Evolutionary conservation across 2,113 vertebrate species (phyloP), one percentile per base, ranked within the genome.

Genomic region (Mesitornis unicolor): DNA sequence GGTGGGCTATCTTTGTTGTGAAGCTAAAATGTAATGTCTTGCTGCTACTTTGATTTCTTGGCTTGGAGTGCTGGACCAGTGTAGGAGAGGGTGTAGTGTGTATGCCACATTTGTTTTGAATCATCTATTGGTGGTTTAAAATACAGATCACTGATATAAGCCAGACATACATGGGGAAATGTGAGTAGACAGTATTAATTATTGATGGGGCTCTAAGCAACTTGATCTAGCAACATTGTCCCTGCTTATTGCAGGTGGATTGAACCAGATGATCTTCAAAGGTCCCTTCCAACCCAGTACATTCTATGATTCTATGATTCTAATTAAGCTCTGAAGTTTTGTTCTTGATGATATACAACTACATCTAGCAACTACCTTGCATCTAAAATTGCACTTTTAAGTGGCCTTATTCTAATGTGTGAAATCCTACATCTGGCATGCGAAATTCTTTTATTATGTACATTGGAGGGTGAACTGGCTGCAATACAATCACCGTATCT

Each of bases 401-500:
- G 29, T 40, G 7, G 3, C 16, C 26, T 61, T 3, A 1, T 67
- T 89, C 42, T 84, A 40, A 31, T 5, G 7, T 28, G 11, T 42
- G 36, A 84, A 90, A 70, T 54, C 54, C 65, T 61, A 33, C 22
- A 21, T 2, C 13, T 57, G 11, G 28, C 9, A 16, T 9, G 17
- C 16, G 48, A 87, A 91, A 60, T 54, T 59, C n/a, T 60, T 57
- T 2, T 14, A 9, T 57, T 82, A 19, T 12, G 9, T n/a, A 10
- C 10, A 4, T 2, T 51, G 31, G 38, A 38, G 5, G 1, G 25
- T 64, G 63, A 78, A 38, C 10, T 54, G 45, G 13, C 25, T 74
- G 54, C 36, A 25, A 6, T n/a, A 31, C 5, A 73, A 10, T 16
- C 35, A 33, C 57, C 0, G 0, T 56, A 11, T 42, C 16, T 3